Evolutionary conservation across 2,888 invertebrate species (phyloP).

Genomic region (Eudemis profundana): DNA sequence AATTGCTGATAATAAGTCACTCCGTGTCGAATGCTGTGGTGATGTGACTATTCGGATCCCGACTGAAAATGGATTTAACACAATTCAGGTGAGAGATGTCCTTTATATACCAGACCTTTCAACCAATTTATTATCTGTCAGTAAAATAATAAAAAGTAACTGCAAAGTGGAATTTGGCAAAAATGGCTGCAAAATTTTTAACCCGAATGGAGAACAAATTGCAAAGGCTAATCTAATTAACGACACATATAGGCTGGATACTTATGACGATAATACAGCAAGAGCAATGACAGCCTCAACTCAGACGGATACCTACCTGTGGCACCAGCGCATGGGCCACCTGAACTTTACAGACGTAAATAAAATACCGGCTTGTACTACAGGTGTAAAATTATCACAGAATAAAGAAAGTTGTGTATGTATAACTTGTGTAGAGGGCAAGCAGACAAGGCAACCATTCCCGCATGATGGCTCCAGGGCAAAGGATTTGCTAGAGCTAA

Average conservation of each 20-base stretch:
- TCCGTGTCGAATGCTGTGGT: constrained; percentile 8
- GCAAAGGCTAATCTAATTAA: not conserved
- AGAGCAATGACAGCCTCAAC: not conserved
- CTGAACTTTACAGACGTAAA: too few species aligned
- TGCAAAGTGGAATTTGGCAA: constrained; percentile 8
- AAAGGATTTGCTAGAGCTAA: not conserved
- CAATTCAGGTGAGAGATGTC: constrained; percentile 5
- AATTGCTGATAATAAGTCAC: constrained; percentile 5
- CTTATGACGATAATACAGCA: not conserved
- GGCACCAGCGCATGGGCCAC: constrained; percentile 3
- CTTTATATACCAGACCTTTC: not conserved
- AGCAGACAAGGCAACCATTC: not conserved
- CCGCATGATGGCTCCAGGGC: not conserved
- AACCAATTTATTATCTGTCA: constrained; percentile 9
- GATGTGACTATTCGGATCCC: not conserved
- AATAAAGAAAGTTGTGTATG: not conserved
- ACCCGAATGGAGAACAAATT: not conserved
- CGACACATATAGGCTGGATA: constrained; percentile 2
- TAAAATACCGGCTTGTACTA: constrained; percentile 1
- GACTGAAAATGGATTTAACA: not conserved
- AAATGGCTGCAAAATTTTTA: constrained; percentile 2
- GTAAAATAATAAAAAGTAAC: constrained; percentile 12
- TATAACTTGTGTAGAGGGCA: not conserved
- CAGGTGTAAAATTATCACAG: constrained; percentile 7
- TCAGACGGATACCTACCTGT: not conserved